Conservation (phyloP, 2,888 invertebrate genomes). For the Erebia palarica region DNA sequence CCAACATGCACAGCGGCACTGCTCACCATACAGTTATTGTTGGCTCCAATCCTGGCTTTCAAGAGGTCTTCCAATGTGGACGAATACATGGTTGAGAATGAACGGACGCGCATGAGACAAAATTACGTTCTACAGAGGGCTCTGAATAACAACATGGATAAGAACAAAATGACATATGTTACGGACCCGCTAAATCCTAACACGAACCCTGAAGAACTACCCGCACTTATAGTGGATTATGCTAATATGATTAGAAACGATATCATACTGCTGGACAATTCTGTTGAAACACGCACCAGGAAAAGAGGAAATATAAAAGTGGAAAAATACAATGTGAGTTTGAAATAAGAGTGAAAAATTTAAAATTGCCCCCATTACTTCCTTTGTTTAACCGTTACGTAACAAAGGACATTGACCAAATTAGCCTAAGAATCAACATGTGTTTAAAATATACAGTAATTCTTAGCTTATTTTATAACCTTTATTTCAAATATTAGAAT, state of each 20-base stretch:
- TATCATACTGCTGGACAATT: conserved; percentile 69
- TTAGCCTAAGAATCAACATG: too few species aligned
- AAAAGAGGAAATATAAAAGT: conserved; percentile 69
- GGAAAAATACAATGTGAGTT: conserved; percentile 60
- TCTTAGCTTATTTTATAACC: too few species aligned
- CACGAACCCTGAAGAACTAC: conserved; percentile 58
- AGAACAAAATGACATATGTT: conserved; percentile 52
- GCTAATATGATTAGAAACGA: conserved; percentile 73
- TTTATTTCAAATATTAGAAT: too few species aligned
- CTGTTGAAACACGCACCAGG: conserved; percentile 69
- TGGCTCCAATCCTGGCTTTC: conserved; percentile 58
- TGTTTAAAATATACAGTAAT: too few species aligned
- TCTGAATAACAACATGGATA: conserved; percentile 54
- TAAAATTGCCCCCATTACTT: background rate
- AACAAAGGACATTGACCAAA: too few species aligned
- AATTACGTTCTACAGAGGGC: conserved; percentile 61
- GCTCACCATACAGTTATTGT: conserved; percentile 52
- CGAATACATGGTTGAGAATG: conserved; percentile 61
- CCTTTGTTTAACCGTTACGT: too few species aligned
- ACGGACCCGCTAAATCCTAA: conserved; percentile 52
- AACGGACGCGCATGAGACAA: conserved; percentile 60
- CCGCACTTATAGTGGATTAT: conserved; percentile 67
- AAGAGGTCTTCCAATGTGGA: conserved; percentile 56
- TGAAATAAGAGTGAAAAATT: conserved; percentile 8
- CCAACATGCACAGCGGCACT: conserved; percentile 56